Conservation (phyloP, 1,140 invertebrate species). For the Acromyrmex charruanus region DNA sequence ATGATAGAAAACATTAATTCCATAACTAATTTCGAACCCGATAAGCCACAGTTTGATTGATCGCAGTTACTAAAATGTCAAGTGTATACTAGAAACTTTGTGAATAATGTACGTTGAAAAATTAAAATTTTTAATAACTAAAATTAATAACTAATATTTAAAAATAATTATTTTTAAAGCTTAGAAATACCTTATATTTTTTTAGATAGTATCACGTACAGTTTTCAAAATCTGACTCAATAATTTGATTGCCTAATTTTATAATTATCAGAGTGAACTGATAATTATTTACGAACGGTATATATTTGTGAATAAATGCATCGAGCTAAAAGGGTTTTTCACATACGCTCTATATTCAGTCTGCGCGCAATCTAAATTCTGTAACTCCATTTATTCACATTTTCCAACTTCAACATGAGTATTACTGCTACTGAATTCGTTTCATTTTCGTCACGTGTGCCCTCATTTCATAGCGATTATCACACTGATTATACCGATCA, state of each 20-base stretch:
- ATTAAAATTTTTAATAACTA: neutral
- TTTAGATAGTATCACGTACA: neutral
- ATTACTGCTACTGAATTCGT: neutral
- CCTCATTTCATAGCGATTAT: constrained; percentile 33
- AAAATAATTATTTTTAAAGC: neutral
- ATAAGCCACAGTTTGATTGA: neutral
- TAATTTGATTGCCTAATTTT: constrained; percentile 2
- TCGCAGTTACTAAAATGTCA: neutral
- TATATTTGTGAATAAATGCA: neutral
- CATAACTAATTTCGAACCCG: neutral
- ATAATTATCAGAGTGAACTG: neutral
- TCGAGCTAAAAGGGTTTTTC: neutral
- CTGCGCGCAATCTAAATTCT: constrained; percentile 38
- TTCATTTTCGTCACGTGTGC: constrained; percentile 9
- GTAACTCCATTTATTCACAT: constrained; percentile 21
- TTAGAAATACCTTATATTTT: neutral
- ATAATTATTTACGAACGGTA: neutral
- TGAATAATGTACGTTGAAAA: neutral
- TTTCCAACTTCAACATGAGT: neutral
- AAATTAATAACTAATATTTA: neutral
- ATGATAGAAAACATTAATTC: neutral
- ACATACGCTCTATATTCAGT: neutral
- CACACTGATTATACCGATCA: neutral
- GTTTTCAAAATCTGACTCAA: neutral
- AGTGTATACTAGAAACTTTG: neutral